Evolutionary conservation across 92 coral and sea anemone species (phyloP), one percentile per base, ranked within the genome.

Genomic region (Virgularia gustaviana): DNA sequence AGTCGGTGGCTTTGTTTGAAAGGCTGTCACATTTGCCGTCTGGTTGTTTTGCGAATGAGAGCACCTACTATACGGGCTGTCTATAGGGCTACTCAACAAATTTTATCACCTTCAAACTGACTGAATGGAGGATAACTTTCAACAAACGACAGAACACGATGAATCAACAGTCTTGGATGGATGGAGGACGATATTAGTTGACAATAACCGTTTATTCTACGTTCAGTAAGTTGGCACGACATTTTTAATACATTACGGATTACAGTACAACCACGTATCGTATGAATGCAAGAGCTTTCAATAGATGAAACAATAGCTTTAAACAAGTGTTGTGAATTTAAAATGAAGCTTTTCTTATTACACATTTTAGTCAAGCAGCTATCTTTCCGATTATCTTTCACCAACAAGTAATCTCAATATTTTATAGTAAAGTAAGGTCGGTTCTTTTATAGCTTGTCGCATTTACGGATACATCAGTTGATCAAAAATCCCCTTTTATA

Each of bases 71-170:
- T 47, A 15, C 22, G 22, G 58, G 31, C 47, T 39, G 32, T 42
- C 34, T 31, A 16, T 42, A 22, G 28, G 42, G 36, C 42, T 22
- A 60, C 2, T 60, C 27, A n/a, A 1, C 20, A 16, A 16, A 33
- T 60, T 47, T 27, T n/a, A 13, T 19, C 53, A 16, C 15, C 52
- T 41, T 65, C 15, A 43, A 39, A 23, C 44, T 47, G 75, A 66
- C 43, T 66, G 73, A 68, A 68, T 68, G 75, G 75, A 68, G 75
- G 30, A 68, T 18, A 12, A 53, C 29, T 22, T 13, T 33, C 61
- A 68, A 27, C 27, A 29, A 68, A 51, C 61, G 6, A 32, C 43
- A 16, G 38, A 68, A 0, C n/a, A 16, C 15, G 36, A 51, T 33
- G 47, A 51, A 28, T 1, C 51, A 32, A 38, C 15, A 30, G 49